Evolutionary conservation across 2,113 vertebrate species (phyloP).

Genomic region (Saccopteryx bilineata): DNA sequence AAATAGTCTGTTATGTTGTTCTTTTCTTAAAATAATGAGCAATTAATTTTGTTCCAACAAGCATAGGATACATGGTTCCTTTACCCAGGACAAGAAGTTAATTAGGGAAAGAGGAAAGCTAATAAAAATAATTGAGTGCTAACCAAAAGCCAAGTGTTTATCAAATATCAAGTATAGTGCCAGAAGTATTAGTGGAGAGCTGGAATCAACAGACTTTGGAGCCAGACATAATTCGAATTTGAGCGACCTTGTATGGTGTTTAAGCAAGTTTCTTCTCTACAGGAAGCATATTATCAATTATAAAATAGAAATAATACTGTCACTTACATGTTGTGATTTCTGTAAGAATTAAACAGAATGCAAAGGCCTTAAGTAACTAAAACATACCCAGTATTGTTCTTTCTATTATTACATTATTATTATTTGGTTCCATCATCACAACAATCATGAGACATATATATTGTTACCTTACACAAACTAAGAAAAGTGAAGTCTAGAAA

Average conservation of each 20-base stretch:
- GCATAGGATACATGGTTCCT: background rate
- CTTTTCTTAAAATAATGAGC: conserved; percentile 43
- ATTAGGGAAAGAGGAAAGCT: conserved; percentile 35
- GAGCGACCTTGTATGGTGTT: background rate
- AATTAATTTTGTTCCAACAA: background rate
- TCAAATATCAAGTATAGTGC: background rate
- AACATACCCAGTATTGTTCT: background rate
- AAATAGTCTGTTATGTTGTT: background rate
- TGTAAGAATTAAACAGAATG: background rate
- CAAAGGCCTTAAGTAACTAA: background rate
- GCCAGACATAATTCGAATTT: background rate
- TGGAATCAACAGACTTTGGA: background rate
- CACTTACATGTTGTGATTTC: background rate
- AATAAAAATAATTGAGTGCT: conserved; percentile 61
- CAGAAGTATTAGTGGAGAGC: background rate
- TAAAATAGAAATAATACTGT: background rate
- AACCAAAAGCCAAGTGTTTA: conserved; percentile 22
- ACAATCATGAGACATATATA: background rate
- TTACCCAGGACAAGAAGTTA: conserved; percentile 40
- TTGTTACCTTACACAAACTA: background rate
- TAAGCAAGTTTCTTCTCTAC: background rate
- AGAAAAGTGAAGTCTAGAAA: background rate
- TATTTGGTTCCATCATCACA: background rate
- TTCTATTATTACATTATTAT: background rate
- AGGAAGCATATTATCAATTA: background rate